Evolutionary conservation across 2,113 vertebrate genomes (phyloP), one percentile per base, ranked within the genome.

Genomic region (Pithys albifrons): DNA sequence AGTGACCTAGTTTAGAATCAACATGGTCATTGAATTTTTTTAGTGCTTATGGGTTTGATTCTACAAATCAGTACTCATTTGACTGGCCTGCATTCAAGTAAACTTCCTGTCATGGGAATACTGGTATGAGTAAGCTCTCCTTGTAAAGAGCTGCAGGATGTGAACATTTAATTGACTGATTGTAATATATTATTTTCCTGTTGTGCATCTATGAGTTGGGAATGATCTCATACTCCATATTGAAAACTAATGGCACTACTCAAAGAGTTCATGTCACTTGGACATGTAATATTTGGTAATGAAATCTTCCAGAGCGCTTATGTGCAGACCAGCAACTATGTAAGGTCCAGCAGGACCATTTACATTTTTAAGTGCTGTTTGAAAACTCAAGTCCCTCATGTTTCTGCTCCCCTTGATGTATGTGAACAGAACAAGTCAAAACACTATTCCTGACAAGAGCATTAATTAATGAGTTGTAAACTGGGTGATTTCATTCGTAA

Each of bases 1-100:
- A 65, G 55, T 96, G 95, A 95, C 91, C 92, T 82, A 89, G 41
- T 92, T 93, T 85, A 75, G 74, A 49, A 54, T 89, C 86, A 95
- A 93, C 84, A 45, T 4, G 13, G 49, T 43, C 88, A 81, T 33
- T 75, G 75, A 66, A 20, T 48, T 66, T 55, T 78, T 85, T 77
- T 61, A 83, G 46, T 58, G n/a, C 70, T 85, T 87, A 84, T 58
- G 62, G 65, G 54, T 96, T 94, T 81, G 58, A 75, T 73, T 78
- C 73, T 87, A 70, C 37, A 94, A 37, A 86, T 77, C 55, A 67
- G 69, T 49, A 37, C 35, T 78, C 22, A 5, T 85, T 69, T 91
- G 66, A 61, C 54, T 84, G 91, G 83, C 43, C 55, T 78, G 61
- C 0, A 1, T 82, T 91, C 89, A 85, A 72, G 55, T 73, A 82